phyloP scores from a whole-genome alignment of 1,140 invertebrate species.

The Lerema accius region DNA sequence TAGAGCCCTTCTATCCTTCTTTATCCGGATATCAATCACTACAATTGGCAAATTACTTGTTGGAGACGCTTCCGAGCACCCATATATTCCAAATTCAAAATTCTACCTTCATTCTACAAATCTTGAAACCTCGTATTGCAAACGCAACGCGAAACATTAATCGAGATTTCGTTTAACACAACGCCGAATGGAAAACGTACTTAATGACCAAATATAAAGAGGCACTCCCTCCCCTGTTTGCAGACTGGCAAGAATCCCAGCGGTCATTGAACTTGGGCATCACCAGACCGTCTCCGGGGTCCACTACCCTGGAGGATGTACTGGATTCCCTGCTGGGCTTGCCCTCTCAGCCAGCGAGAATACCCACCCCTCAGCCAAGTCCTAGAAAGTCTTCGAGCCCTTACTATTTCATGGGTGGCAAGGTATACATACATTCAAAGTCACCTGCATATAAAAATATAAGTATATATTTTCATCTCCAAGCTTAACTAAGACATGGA shows the following conservation, averaged over 20 bases:
- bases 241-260: constrained; percentile 78
- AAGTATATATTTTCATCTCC: constrained; percentile 10
- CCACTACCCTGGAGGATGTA: constrained; percentile 95
- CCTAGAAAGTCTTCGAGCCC: constrained; percentile 86
- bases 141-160: no score
- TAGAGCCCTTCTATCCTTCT: background rate
- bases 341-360: constrained; percentile 87
- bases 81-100: background rate
- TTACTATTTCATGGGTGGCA: constrained; percentile 86
- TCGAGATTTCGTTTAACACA: no score
- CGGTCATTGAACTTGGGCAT: constrained; percentile 74
- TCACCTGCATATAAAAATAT: background rate
- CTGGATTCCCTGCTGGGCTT: constrained; percentile 94
- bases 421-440: constrained; percentile 84
- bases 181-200: no score
- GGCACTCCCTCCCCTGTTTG: constrained; percentile 39
- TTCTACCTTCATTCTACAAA: background rate
- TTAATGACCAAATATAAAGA: constrained; percentile 2
- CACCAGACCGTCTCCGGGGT: constrained; percentile 86
- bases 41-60: background rate
- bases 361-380: constrained; percentile 84
- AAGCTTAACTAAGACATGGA: constrained; percentile 16
- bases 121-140: no score
- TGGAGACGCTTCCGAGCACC: background rate
- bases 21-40: no score